Evolutionary conservation across 53 echinoderm and acorn worm species (phyloP).

Genomic region (Henricia sp.): DNA sequence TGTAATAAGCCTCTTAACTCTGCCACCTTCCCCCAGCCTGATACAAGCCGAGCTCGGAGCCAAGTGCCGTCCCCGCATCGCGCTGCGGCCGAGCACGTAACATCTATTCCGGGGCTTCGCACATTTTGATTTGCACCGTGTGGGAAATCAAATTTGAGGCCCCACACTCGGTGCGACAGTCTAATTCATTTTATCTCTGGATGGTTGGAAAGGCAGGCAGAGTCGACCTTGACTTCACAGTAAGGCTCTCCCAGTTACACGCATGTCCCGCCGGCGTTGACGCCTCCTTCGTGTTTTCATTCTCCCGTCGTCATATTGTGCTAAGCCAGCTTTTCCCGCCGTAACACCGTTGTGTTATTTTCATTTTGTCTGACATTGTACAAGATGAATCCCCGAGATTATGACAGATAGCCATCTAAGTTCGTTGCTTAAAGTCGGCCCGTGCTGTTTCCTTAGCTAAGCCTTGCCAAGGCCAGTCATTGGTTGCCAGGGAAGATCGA

Average conservation of each 20-base stretch:
- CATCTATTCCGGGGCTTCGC: conserved; percentile 54
- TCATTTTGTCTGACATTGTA: conserved; percentile 22
- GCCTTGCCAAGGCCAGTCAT: conserved; percentile 6
- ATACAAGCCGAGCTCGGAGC: not conserved
- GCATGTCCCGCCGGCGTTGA: not conserved
- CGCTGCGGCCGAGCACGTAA: conserved; percentile 29
- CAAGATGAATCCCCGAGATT: conserved; percentile 49
- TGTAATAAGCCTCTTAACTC: conserved; percentile 57
- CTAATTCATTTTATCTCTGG: conserved; percentile 53
- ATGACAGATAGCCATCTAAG: conserved; percentile 47
- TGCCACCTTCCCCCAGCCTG: conserved; percentile 27
- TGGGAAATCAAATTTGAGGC: conserved; percentile 52
- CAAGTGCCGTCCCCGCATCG: not conserved
- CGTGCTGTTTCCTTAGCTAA: not conserved
- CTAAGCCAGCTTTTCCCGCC: conserved; percentile 47
- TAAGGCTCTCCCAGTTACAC: not conserved
- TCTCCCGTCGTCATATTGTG: conserved; percentile 26
- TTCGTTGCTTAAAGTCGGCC: not conserved
- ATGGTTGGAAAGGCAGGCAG: too few species aligned
- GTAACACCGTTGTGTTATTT: conserved; percentile 48
- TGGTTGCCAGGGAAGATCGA: too few species aligned
- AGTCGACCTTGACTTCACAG: conserved; percentile 51
- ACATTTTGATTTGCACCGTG: conserved; percentile 54
- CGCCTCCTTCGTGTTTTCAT: conserved; percentile 15
- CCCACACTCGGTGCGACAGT: conserved; percentile 31